Evolutionary conservation across 1,140 invertebrate species (phyloP).

Genomic region (Heterodera schachtii): DNA sequence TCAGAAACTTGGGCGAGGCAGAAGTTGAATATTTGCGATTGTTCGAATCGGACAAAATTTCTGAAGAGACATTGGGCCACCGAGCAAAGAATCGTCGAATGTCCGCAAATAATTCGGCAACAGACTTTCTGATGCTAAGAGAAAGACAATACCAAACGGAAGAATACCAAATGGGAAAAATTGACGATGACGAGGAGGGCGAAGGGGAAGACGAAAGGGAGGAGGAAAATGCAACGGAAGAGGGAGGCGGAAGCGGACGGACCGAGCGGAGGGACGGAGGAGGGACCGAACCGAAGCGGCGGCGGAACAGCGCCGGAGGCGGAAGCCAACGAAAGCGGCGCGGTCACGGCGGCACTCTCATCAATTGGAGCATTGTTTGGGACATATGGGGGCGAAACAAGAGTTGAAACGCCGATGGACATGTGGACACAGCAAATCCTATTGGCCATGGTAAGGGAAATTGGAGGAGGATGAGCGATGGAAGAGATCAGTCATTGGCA

Average conservation of each 20-base stretch:
- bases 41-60: constrained; percentile 31
- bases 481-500: too few species aligned
- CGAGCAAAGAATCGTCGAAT: constrained; percentile 14
- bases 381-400: not conserved
- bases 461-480: not conserved
- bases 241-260: not conserved
- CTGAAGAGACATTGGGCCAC: constrained; percentile 11
- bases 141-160: not conserved
- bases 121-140: constrained; percentile 10
- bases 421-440: not conserved
- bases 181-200: not conserved
- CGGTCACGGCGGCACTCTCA: not conserved
- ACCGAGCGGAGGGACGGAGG: not conserved
- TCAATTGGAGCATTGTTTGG: not conserved
- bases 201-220: not conserved
- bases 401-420: not conserved
- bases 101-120: not conserved
- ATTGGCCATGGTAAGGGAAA: not conserved
- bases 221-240: not conserved
- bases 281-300: not conserved
- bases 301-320: not conserved
- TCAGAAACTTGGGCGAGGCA: constrained; percentile 43
- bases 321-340: not conserved
- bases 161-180: constrained; percentile 1
- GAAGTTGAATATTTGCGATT: constrained; percentile 34